Base-by-base conservation (phyloP, 2,888 invertebrate genomes). In the Nycteola revayana region DNA sequence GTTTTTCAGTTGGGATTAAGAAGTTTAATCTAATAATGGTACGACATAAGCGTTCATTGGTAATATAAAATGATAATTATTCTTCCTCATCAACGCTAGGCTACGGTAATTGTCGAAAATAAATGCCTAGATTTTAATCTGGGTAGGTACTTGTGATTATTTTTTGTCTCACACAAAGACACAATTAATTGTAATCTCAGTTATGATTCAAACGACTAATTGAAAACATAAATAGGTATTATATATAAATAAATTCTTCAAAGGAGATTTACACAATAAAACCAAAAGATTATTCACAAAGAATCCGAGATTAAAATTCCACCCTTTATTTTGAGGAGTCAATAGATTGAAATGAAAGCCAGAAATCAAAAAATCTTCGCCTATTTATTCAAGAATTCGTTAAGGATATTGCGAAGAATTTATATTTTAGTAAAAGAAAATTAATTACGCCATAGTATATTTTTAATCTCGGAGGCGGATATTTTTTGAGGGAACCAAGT, bases 291-390 rank as follows among this genome's bases (percentile, higher is more conserved):
- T 56, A 52, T 57, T 57, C 53, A 40, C 37, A 39, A 61, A 62
- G 71, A 66, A 68, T 72, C 49, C 40, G 51, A 61, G 65, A 76
- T 78, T 76, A 66, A 76, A 79, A 76, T 75, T 75, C 75, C 68
- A 64, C 60, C 68, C 70, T 71, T 74, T 74, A 70, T 71, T 73
- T 74, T 61, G 58, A 42, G 46, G 52, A 78, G 63, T 73, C 74
- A 75, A 76, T 74, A 70, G 71, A 75, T 65, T 63, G 67, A 73
- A 78, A 73, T 71, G 71, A 68, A 75, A 63, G 61, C 57, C 56
- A 53, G 60, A 65, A 75, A 73, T 75, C 70, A 69, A 77, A 73
- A 66, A 69, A 51, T 49, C 42, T 11, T 36, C 1, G 32, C 34
- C 45, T 56, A 51, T 59, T 56, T 71, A 63, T 57, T 49, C 48